Base-by-base conservation (phyloP, 2,797 vertebrate species). In the Rhynchotus rufescens region DNA sequence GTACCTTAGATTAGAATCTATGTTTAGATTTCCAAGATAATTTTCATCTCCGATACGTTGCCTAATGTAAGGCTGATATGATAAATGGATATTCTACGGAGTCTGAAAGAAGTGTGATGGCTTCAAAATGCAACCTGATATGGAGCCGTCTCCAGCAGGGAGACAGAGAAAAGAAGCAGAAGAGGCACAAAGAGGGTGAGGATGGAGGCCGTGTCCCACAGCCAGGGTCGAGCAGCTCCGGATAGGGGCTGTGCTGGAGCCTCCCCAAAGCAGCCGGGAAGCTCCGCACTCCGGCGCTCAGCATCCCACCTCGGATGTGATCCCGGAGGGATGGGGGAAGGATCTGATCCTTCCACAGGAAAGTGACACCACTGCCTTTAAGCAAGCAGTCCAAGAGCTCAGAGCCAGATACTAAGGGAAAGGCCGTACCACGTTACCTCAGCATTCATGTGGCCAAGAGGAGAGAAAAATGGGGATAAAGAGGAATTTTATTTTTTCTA, bases 1-100 rank as follows among this genome's bases (percentile, higher is more conserved):
- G 59, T 93, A 96, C 92, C 93, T 97, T 96, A 80, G 95, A 97
- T 93, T 93, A 90, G 95, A 76, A 94, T 95, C 95, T 91, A 9
- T 65, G 59, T 93, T 97, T 94, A 95, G 96, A 97, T 97, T 95
- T 93, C 90, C 82, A 85, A 93, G 93, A 94, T 92, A 86, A 75
- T 32, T 56, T 66, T 94, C 93, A 95, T 95, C 93, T 94, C 74
- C 1, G 21, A 90, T 94, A 65, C 82, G 86, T 84, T 38, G 77
- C 75, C 82, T 92, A 91, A 93, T 28, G 81, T 21, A 90, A 91
- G 77, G 73, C 47, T 65, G 88, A 92, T 87, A 86, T 80, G 95
- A 94, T 68, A 86, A 95, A 94, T 80, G 83, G 75, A 84, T 94
- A 90, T 94, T 89, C 66, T 90, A 74, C 0, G 0, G 61, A 59